A percentile compares a stretch with the other conserved stretches of the same genome.
Evolutionary conservation across 64 coral and sea anemone genomes (phyloP).

Genomic region (Montipora cactus): DNA sequence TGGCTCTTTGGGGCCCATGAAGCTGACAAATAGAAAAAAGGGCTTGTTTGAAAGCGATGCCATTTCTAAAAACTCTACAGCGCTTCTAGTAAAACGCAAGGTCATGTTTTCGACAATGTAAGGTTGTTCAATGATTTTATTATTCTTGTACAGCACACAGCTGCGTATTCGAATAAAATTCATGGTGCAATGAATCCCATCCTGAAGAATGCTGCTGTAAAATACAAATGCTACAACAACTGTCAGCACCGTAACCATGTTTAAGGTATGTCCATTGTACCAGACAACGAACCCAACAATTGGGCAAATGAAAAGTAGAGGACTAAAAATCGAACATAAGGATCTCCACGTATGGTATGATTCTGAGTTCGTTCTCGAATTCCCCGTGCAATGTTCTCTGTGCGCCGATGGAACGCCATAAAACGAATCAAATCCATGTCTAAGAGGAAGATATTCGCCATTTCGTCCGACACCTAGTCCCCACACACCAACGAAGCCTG

Average conservation of each 20-base stretch:
- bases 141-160: slow-evolving; percentile 85
- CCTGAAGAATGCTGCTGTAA: slow-evolving; percentile 41
- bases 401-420: slow-evolving; percentile 83
- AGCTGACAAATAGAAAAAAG: slow-evolving; percentile 86
- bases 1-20: slow-evolving; percentile 71
- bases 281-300: slow-evolving; percentile 50
- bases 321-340: not conserved
- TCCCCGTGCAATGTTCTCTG: slow-evolving; percentile 64
- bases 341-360: not conserved
- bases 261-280: slow-evolving; percentile 46
- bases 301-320: not conserved
- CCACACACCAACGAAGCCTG: slow-evolving; percentile 89
- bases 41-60: slow-evolving; percentile 54
- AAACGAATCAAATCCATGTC: slow-evolving; percentile 92
- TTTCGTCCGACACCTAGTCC: slow-evolving; percentile 83
- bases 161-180: slow-evolving; percentile 76
- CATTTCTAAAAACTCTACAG: slow-evolving; percentile 70
- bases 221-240: slow-evolving; percentile 44
- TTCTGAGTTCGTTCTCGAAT: not conserved
- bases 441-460: slow-evolving; percentile 72
- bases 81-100: slow-evolving; percentile 82
- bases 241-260: slow-evolving; percentile 15
- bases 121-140: slow-evolving; percentile 84
- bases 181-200: slow-evolving; percentile 17
- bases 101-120: slow-evolving; percentile 85